Evolutionary conservation across 1,140 invertebrate species (phyloP).

Genomic region (Tetramorium parvispinum): DNA sequence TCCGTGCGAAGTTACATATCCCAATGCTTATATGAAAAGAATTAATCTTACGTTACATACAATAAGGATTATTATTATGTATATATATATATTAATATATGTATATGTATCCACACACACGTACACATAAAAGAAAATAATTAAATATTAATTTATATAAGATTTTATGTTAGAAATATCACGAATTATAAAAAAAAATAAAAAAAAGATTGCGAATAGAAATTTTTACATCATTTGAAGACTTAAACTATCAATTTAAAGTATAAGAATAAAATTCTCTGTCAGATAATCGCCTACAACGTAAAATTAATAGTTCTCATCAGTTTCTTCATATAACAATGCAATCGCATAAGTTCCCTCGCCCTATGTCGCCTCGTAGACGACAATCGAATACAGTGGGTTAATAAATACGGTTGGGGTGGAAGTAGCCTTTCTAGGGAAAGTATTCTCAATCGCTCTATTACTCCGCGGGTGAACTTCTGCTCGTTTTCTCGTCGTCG

Average conservation of each 20-base stretch:
- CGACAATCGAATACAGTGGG: conserved; percentile 22
- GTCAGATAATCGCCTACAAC: neutral
- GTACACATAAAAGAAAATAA: neutral
- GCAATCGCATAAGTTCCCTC: conserved; percentile 7
- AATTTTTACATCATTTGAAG: neutral
- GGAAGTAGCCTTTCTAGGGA: conserved; percentile 27
- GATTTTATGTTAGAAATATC: neutral
- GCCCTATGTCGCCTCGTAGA: neutral
- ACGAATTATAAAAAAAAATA: neutral
- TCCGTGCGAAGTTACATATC: neutral
- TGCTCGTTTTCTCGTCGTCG: conserved; percentile 45
- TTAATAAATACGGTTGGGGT: conserved; percentile 27
- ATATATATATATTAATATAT: neutral
- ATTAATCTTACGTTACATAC: conserved; percentile 8
- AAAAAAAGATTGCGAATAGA: neutral
- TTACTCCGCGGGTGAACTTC: conserved; percentile 23
- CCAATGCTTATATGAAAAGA: neutral
- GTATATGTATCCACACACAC: neutral
- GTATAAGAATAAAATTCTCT: neutral
- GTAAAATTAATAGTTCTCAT: conserved; percentile 15
- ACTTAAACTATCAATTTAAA: neutral
- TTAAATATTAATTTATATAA: neutral
- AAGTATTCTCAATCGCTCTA: conserved; percentile 52
- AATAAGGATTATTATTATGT: neutral
- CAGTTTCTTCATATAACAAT: conserved; percentile 4